Percentiles rank a stretch among this genome's conserved stretches.
phyloP scores from a whole-genome alignment of 2,113 vertebrate species.

The Copsychus sechellarum region DNA sequence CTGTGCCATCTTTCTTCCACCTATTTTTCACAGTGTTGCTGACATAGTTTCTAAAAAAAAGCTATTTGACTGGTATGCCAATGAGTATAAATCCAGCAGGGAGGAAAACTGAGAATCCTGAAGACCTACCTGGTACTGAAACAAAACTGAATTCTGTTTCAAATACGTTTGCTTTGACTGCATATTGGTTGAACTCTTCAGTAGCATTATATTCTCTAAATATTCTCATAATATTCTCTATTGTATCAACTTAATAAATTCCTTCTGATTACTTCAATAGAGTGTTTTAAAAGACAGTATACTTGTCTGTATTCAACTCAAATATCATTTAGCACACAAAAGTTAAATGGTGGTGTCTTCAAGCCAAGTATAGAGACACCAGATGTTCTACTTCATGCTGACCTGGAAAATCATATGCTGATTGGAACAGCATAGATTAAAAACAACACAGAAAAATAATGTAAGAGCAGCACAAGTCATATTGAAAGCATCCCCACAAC shows the following conservation, averaged over 20 bases:
- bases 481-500: conserved; percentile 6
- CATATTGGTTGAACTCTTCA: not conserved
- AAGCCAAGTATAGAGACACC: conserved; percentile 6
- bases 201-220: too few species aligned
- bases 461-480: not conserved
- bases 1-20: not conserved
- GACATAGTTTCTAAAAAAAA: conserved; percentile 11
- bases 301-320: not conserved
- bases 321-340: not conserved
- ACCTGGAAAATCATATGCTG: conserved; percentile 35
- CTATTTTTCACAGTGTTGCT: not conserved
- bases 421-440: not conserved
- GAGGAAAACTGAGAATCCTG: not conserved
- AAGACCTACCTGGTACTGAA: not conserved
- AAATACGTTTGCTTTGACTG: not conserved
- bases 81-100: not conserved
- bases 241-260: not conserved
- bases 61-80: not conserved
- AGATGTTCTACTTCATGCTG: not conserved
- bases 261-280: not conserved
- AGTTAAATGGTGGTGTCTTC: conserved; percentile 12
- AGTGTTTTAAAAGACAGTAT: not conserved
- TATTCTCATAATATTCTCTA: not conserved
- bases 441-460: not conserved
- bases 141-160: not conserved